Conservation (phyloP, 2,113 vertebrate genomes). For the Tapirus terrestris region DNA sequence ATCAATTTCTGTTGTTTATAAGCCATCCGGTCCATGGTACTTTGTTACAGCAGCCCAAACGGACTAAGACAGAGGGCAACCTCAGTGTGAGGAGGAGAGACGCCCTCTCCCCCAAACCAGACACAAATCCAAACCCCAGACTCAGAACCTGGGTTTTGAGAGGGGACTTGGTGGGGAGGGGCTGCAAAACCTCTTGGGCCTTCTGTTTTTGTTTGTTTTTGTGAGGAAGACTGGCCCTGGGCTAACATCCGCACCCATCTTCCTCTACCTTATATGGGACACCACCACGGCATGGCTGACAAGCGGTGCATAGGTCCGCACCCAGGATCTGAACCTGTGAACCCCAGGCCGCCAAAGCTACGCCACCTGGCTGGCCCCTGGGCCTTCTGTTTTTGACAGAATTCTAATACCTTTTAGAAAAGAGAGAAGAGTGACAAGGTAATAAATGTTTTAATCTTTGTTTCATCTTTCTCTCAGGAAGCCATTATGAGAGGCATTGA, state of each 20-base stretch:
- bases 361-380: neutral
- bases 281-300: too few species aligned
- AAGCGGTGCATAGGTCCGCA: too few species aligned
- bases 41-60: neutral
- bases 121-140: neutral
- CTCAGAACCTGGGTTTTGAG: neutral
- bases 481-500: neutral
- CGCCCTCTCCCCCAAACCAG: neutral
- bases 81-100: neutral
- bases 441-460: slow-evolving; percentile 56
- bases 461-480: slow-evolving; percentile 35
- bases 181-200: neutral
- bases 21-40: neutral
- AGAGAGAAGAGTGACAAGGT: neutral
- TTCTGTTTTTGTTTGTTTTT: neutral
- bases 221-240: too few species aligned
- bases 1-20: neutral
- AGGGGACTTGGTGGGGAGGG: neutral
- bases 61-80: neutral
- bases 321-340: too few species aligned
- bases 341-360: too few species aligned
- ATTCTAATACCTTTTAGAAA: neutral
- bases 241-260: too few species aligned
- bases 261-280: too few species aligned
- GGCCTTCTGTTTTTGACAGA: slow-evolving; percentile 12